Base-by-base conservation (phyloP, 1,140 invertebrate genomes). In the Paracyclopina nana region DNA sequence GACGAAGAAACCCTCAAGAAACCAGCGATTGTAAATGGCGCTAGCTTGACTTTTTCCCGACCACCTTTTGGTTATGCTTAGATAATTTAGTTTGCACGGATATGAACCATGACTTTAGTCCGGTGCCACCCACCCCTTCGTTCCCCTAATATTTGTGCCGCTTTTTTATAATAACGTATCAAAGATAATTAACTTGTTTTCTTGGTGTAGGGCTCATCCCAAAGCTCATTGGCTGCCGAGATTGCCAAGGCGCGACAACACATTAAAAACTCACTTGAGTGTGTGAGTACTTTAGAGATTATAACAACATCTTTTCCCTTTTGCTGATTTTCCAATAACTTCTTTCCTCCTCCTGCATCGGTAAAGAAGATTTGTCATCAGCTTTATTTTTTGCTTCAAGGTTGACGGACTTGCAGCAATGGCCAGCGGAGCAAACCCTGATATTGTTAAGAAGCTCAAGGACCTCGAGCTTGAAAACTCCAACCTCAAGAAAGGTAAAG, bases 231-330 rank as follows among this genome's bases (percentile, higher is more conserved):
- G 24, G 34, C 50, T 12, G 50, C 50, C 22, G 31, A 52, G 27
- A 52, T 52, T 12, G 38, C 34, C 12, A 46, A 26, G 27, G 50
- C 50, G 11, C 24, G 50, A 44, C 50, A 52, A 26, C 50, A 52
- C 40, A 52, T 52, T 52, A 52, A 52, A 38, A 52, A 38, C 50
- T 52, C 50, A 44, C 50, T 52, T 24, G 50, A 52, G 26, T 52
- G 31, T 52, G 50, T 52, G 50, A 52, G 50, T 52, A 52, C 12
- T 22, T 48, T 12, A 24, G 12, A n/a, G 14, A 48, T 48, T 6
- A 38, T 38, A 31, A 8, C 29, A 31, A 31, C 8, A 8, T 31
- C 14, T 14, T 9, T 14, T 31, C 34, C 4, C 8, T 38, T 38
- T 38, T 38, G 34, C 34, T 38, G 20, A 38, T 20, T 9, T 38